These are phyloP conservation scores for Drosophila prolongata DNA, from an alignment of 2,888 invertebrate genomes.

Conservation along the genomic window DNA sequence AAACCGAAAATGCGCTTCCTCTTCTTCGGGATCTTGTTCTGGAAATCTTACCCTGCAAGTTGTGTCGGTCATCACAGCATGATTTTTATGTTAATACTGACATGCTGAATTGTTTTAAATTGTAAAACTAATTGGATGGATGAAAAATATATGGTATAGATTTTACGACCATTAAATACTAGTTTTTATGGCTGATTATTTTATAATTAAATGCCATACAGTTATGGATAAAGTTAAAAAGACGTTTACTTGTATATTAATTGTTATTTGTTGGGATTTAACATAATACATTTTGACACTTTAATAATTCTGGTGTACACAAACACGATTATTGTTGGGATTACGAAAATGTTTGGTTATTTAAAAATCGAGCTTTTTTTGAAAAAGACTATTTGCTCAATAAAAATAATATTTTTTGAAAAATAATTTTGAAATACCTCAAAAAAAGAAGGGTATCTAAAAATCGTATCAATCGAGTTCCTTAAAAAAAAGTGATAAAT, in stretches of 20 bases:
- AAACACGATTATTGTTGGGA: too few relatives aligned
- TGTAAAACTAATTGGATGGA: constrained; percentile 15
- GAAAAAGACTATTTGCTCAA: too few relatives aligned
- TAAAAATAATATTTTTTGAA: too few relatives aligned
- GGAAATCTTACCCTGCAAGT: constrained; percentile 19
- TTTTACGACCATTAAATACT: constrained; percentile 4
- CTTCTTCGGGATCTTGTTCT: constrained; percentile 20
- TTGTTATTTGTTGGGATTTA: too few relatives aligned
- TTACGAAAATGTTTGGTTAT: too few relatives aligned
- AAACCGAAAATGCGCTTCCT: constrained; percentile 65
- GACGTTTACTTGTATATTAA: too few relatives aligned
- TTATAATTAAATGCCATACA: background rate
- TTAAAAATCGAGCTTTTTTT: too few relatives aligned
- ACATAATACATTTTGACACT: too few relatives aligned
- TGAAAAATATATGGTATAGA: background rate
- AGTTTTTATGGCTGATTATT: background rate
- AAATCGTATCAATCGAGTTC: background rate
- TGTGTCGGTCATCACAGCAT: constrained; percentile 8
- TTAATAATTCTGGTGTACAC: too few relatives aligned
- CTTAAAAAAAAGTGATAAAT: constrained; percentile 61
- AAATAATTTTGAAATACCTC: too few relatives aligned
- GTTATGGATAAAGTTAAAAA: background rate
- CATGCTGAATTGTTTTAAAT: constrained; percentile 24
- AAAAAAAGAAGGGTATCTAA: constrained; percentile 1
- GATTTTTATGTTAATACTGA: constrained; percentile 29